These are phyloP conservation scores for Zeugodacus cucurbitae DNA, from an alignment of 1,140 invertebrate species.

Conservation along the genomic window DNA sequence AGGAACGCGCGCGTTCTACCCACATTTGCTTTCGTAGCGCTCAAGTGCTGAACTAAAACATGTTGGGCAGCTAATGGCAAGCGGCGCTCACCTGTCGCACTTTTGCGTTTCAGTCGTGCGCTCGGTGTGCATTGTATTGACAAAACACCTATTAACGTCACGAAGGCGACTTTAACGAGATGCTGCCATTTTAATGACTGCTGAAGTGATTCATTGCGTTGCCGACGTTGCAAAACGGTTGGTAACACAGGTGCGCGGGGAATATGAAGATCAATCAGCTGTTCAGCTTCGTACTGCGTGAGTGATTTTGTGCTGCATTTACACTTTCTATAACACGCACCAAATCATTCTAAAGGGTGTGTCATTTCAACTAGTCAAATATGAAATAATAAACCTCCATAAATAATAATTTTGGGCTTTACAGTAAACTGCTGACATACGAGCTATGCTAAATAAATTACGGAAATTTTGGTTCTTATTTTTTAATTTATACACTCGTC, in stretches of 20 bases:
- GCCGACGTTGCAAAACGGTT: neutral
- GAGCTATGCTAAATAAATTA: no score
- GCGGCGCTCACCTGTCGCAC: neutral
- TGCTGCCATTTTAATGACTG: neutral
- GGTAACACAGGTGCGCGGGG: neutral
- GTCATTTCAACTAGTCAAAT: no score
- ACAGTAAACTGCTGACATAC: no score
- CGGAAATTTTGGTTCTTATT: no score
- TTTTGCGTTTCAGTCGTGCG: neutral
- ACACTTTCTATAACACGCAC: no score
- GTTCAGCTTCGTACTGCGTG: neutral
- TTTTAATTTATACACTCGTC: no score
- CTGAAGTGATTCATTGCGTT: neutral
- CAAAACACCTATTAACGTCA: conserved; percentile 23
- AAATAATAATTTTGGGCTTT: no score
- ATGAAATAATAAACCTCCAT: no score
- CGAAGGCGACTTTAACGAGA: neutral
- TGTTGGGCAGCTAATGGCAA: neutral
- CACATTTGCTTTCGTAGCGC: conserved; percentile 33
- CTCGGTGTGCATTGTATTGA: neutral
- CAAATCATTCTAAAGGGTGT: no score
- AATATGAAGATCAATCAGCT: neutral
- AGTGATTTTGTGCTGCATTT: neutral
- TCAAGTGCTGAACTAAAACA: neutral
- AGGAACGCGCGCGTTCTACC: neutral